Conservation (phyloP, 2,113 vertebrate species). For the Platanista minor region DNA sequence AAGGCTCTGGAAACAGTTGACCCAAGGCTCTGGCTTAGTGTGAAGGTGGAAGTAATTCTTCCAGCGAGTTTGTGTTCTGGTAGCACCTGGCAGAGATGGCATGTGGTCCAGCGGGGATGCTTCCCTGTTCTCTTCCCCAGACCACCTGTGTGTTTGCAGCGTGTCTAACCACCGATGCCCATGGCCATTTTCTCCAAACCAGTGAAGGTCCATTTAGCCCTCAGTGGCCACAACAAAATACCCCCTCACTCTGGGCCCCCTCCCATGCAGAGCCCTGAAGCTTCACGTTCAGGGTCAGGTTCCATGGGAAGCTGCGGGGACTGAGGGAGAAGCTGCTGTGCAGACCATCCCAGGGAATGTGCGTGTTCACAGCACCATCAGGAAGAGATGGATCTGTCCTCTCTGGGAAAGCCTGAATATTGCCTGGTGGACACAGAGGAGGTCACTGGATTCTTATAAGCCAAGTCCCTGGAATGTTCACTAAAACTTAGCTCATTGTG, state of each 20-base stretch:
- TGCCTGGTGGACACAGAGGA: not conserved
- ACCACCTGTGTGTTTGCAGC: not conserved
- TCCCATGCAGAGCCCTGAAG: no score
- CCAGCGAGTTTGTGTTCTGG: fast-evolving
- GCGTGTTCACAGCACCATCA: fast-evolving
- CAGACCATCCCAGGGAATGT: fast-evolving
- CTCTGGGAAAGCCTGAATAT: fast-evolving
- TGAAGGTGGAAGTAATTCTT: not conserved
- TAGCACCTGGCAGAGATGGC: fast-evolving
- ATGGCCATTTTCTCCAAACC: not conserved
- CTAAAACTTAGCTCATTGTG: not conserved
- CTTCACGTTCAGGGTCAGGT: fast-evolving
- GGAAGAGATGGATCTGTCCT: fast-evolving
- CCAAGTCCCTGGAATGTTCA: not conserved
- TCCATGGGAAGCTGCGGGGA: not conserved
- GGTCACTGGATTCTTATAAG: fast-evolving
- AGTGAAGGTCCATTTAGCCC: not conserved
- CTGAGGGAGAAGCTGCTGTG: fast-evolving
- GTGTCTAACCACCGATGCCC: fast-evolving
- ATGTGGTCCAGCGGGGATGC: fast-evolving
- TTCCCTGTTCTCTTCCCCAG: no score
- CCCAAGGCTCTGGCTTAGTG: not conserved
- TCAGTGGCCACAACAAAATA: fast-evolving
- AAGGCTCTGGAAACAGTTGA: not conserved
- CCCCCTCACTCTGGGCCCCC: fast-evolving